Evolutionary conservation across 2,797 vertebrate species (phyloP).

Genomic region (Thunnus albacares): DNA sequence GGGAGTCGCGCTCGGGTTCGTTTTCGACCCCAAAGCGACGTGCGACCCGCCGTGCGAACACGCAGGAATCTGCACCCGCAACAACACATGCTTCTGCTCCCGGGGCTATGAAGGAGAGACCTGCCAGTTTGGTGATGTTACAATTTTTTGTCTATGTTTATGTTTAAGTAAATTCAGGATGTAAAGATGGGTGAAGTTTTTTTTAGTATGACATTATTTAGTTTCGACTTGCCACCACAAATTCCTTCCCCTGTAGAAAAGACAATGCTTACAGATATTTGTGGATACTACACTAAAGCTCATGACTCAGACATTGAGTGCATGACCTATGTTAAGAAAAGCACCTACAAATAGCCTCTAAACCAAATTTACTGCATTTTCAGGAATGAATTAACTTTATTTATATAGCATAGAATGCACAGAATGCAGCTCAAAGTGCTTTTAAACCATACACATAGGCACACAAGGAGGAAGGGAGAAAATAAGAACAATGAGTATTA

Average conservation of each 20-base stretch:
- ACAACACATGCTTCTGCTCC: conserved; percentile 90
- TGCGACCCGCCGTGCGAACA: conserved; percentile 89
- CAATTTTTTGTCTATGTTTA: conserved; percentile 10
- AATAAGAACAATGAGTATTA: no score
- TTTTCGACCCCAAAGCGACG: conserved; percentile 82
- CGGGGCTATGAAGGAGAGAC: conserved; percentile 90
- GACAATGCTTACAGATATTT: not conserved
- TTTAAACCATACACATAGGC: no score
- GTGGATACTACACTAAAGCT: not conserved
- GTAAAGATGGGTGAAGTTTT: not conserved
- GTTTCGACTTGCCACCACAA: not conserved
- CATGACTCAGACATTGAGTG: not conserved
- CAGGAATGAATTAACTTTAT: no score
- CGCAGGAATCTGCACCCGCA: conserved; percentile 89
- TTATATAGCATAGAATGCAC: no score
- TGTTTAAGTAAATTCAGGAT: not conserved
- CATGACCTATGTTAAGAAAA: not conserved
- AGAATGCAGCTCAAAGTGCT: no score
- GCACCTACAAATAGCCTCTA: not conserved
- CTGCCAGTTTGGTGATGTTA: conserved; percentile 88
- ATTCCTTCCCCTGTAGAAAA: not conserved
- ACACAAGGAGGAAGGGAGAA: no score
- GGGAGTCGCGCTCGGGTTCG: conserved; percentile 84
- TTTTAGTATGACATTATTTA: not conserved
- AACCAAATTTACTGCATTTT: not conserved